Conservation (phyloP, 2,888 invertebrate genomes). For the Euspilapteryx auroguttella region DNA sequence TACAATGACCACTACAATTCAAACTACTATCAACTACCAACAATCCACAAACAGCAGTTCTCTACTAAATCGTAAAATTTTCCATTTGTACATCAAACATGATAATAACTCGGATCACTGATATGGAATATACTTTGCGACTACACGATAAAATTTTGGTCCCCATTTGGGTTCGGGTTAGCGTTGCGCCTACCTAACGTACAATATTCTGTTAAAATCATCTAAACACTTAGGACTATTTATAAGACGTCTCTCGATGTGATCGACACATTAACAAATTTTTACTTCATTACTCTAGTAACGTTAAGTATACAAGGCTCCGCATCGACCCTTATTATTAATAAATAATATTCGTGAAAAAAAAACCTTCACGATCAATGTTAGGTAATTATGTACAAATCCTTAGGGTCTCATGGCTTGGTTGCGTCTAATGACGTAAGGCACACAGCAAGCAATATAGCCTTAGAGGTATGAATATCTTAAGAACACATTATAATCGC, state of each 20-base stretch:
- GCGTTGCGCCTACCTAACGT: conserved; percentile 17
- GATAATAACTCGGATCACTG: conserved; percentile 24
- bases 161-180: conserved; percentile 22
- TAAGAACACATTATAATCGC: conserved; percentile 14
- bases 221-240: conserved; percentile 35
- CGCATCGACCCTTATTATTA: conserved; percentile 3
- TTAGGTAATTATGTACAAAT: conserved; percentile 6
- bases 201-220: conserved; percentile 23
- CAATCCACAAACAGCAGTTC: conserved; percentile 34
- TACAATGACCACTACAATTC: conserved; percentile 16
- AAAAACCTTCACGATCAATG: conserved; percentile 3
- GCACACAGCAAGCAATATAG: conserved; percentile 5
- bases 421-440: conserved; percentile 2
- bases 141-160: conserved; percentile 32
- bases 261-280: conserved; percentile 34
- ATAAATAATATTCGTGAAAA: conserved; percentile 5
- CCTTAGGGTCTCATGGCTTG: conserved; percentile 1
- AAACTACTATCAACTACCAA: conserved; percentile 42
- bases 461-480: conserved; percentile 5
- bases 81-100: conserved; percentile 27
- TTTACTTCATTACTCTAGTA: conserved; percentile 16
- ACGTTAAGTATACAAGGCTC: conserved; percentile 14
- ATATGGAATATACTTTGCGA: conserved; percentile 22
- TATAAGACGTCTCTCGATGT: conserved; percentile 26
- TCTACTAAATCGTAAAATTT: conserved; percentile 38